Evolutionary conservation across 2,113 vertebrate species (phyloP), one percentile per base, ranked within the genome.

Genomic region (Psittacara wagleri): DNA sequence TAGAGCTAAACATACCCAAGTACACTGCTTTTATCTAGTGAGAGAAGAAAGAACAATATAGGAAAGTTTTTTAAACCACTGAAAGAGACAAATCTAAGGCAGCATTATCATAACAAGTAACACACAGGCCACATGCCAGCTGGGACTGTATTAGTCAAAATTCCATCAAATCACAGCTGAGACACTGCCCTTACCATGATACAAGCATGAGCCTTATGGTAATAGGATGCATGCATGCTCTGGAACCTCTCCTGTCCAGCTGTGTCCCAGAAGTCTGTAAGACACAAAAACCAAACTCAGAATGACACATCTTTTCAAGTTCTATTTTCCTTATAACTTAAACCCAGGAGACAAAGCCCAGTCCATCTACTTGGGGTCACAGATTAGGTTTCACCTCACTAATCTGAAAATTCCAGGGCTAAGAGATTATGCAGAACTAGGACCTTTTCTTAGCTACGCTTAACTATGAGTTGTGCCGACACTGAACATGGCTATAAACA

Each of bases 151-250:
- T 14, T 6, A 29, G 57, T 7, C 49, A 13, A 24, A 54, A n/a
- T 7, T 7, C 70, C 64, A 46, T 0, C 41, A 5, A 33, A 14
- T 16, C 13, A 10, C 10, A 41, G 51, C 39, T 13, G 41, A 59
- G 37, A 23, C 43, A 37, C 39, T 10, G 9, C 23, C 44, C 98
- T 94, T 98, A 99, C 99, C 99, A 99, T 99, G 97, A 99, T 98
- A 96, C 99, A 99, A 17, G 99, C 99, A 1, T 99, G 99, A 64
- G 99, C 99, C 97, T 99, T 99, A 95, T 99, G 98, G 96, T 99
- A 99, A 95, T 99, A 99, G 39, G 99, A 99, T 2, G 99, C 98
- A 11, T 99, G 99, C 99, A 99, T 98, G 97, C 98, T 99, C 97
- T 98, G 99, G 98, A 99, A 99, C 54, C 99, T 98, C 88, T 99